These are phyloP conservation scores for Parus major DNA, from an alignment of 2,113 vertebrate genomes.

Conservation along the genomic window DNA sequence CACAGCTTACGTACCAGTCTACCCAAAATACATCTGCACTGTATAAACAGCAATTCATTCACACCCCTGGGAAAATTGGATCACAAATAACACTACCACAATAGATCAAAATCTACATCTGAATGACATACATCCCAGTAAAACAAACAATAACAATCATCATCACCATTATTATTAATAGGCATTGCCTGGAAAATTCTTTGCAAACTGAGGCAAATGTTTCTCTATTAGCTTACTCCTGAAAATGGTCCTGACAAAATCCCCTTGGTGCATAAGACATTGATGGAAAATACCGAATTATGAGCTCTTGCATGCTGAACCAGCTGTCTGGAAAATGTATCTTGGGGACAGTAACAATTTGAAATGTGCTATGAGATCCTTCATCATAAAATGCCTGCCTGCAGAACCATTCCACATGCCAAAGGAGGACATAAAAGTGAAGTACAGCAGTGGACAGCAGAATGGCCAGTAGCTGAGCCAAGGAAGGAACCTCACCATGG, in stretches of 20 bases:
- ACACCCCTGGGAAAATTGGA: background rate
- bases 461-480: background rate
- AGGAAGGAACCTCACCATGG: background rate
- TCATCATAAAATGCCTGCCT: constrained; percentile 13
- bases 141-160: constrained; percentile 30
- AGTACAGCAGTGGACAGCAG: background rate
- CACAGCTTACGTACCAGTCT: background rate
- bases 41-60: constrained; percentile 33
- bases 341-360: constrained; percentile 23
- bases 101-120: constrained; percentile 18
- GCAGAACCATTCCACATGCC: background rate
- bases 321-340: constrained; percentile 41
- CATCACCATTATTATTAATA: constrained; percentile 1
- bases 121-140: background rate
- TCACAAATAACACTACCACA: constrained; percentile 25
- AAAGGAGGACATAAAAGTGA: background rate
- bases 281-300: constrained; percentile 24
- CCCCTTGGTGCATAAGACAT: background rate
- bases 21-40: constrained; percentile 56
- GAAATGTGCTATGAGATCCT: background rate
- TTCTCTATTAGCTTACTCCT: background rate
- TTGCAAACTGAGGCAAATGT: background rate
- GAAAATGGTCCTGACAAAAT: background rate
- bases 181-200: background rate
- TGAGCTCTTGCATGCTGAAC: background rate